These are phyloP conservation scores for Cephus spinipes DNA, from an alignment of 2,888 invertebrate species.

Conservation along the genomic window DNA sequence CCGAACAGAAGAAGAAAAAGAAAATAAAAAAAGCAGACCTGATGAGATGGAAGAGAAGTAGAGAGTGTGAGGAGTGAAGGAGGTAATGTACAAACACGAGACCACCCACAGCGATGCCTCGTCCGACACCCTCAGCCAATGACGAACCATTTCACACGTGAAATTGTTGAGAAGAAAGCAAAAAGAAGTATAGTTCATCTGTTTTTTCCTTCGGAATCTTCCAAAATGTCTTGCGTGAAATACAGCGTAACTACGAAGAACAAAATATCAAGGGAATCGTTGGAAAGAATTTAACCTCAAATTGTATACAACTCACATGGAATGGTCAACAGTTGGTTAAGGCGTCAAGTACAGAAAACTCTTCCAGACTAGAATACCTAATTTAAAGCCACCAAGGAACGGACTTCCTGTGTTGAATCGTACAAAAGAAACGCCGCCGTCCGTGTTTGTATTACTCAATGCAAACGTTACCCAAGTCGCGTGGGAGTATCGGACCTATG, in stretches of 20 bases:
- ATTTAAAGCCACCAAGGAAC: not conserved
- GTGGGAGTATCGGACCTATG: not conserved
- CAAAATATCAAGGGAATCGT: not conserved
- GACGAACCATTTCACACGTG: constrained; percentile 45
- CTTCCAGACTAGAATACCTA: not conserved
- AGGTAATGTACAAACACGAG: constrained; percentile 51
- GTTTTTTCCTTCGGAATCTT: not conserved
- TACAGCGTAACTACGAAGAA: not conserved
- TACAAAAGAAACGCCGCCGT: constrained; percentile 31
- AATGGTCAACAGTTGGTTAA: not conserved
- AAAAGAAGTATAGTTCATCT: not conserved
- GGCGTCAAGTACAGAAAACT: not conserved
- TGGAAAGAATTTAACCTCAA: not conserved
- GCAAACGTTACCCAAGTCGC: constrained; percentile 15
- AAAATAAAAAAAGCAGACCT: constrained; percentile 29
- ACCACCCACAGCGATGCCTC: constrained; percentile 51
- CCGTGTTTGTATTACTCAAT: constrained; percentile 32
- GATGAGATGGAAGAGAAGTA: constrained; percentile 15
- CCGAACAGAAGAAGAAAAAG: constrained; percentile 21
- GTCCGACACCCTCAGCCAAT: constrained; percentile 34
- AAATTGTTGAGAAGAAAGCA: constrained; percentile 34
- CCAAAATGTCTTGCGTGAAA: not conserved
- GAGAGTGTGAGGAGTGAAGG: constrained; percentile 28
- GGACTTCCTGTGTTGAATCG: constrained; percentile 28
- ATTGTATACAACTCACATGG: not conserved